Evolutionary conservation across 2,888 invertebrate genomes (phyloP).

Genomic region (Heliconius cydno): DNA sequence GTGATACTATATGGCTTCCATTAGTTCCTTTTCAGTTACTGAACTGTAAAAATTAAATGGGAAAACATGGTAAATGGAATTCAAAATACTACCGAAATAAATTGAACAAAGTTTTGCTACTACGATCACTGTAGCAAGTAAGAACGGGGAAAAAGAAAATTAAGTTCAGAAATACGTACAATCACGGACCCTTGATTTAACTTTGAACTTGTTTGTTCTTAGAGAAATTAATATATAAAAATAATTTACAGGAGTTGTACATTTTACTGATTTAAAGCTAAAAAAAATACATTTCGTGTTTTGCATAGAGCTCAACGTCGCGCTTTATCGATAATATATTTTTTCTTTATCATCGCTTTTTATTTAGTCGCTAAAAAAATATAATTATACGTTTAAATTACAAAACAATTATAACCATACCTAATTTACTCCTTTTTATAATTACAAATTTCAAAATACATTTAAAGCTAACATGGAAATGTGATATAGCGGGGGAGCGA

Average conservation of each 20-base stretch:
- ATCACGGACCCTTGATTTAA: conserved; percentile 21
- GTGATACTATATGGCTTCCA: too few relatives aligned
- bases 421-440: not conserved
- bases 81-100: conserved; percentile 23
- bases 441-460: conserved; percentile 6
- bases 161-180: conserved; percentile 7
- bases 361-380: too few relatives aligned
- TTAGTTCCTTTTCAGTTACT: too few relatives aligned
- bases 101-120: conserved; percentile 16
- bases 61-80: conserved; percentile 11
- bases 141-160: conserved; percentile 18
- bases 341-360: too few relatives aligned
- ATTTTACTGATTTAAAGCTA: not conserved
- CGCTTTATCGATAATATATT: too few relatives aligned
- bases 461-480: conserved; percentile 51
- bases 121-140: conserved; percentile 22
- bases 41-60: not conserved
- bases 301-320: not conserved
- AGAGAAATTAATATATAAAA: conserved; percentile 11
- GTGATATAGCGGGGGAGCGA: conserved; percentile 64
- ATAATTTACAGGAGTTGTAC: not conserved
- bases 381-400: too few relatives aligned
- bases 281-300: not conserved
- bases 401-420: not conserved
- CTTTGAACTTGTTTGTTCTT: conserved; percentile 22